Percentiles rank a stretch among this genome's conserved stretches.
phyloP scores from a whole-genome alignment of 1,140 invertebrate species.

The Cydia pomonella region DNA sequence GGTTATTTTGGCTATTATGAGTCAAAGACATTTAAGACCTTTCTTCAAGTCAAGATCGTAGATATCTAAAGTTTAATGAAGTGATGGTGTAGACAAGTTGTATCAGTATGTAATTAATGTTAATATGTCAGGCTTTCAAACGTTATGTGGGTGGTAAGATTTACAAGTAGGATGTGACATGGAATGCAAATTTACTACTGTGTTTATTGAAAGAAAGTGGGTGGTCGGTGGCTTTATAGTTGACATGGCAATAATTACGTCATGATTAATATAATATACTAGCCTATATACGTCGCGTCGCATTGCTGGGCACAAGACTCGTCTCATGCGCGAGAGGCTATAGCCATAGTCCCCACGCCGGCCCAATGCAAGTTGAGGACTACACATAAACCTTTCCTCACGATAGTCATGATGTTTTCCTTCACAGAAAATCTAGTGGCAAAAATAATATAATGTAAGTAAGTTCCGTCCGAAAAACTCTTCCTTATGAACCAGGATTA shows the following conservation, averaged over 20 bases:
- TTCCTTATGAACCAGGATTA: too few species aligned
- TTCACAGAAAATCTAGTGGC: too few species aligned
- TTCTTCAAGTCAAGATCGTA: not conserved
- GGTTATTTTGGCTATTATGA: not conserved
- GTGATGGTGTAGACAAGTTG: not conserved
- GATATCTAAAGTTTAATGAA: not conserved
- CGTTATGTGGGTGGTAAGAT: not conserved
- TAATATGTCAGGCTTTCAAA: not conserved
- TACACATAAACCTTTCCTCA: too few species aligned
- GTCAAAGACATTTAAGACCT: not conserved
- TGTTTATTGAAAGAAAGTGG: not conserved
- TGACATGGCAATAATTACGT: not conserved
- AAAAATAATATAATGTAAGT: too few species aligned
- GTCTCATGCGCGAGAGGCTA: too few species aligned
- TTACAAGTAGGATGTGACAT: not conserved
- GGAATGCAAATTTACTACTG: not conserved
- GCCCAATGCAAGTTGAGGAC: too few species aligned
- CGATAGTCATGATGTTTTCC: too few species aligned
- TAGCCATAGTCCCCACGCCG: too few species aligned
- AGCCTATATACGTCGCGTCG: too few species aligned
- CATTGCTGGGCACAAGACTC: too few species aligned
- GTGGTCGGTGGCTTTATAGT: not conserved
- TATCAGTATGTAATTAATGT: slow-evolving; percentile 12
- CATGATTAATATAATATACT: not conserved
- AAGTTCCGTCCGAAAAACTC: too few species aligned